Percentiles rank a stretch among this genome's conserved stretches.
phyloP scores from a whole-genome alignment of 2,113 vertebrate genomes.

The Romanogobio albipinnatus region DNA sequence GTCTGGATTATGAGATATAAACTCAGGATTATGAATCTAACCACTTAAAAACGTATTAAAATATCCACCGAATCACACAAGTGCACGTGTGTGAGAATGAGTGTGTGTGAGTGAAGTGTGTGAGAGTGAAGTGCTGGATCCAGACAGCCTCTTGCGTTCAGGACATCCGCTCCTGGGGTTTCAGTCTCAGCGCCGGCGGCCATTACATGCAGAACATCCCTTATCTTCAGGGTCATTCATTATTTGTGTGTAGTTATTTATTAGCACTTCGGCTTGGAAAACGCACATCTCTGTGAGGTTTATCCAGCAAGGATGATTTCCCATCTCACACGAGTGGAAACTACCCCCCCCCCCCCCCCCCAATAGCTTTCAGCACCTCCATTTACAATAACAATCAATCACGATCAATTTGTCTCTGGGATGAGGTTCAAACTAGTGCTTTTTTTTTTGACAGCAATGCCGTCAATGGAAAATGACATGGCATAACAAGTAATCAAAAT shows the following conservation, averaged over 20 bases:
- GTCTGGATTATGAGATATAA: too few relatives aligned
- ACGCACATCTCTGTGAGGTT: conserved; percentile 3
- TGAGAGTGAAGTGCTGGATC: background rate
- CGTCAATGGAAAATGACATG: conserved; percentile 16
- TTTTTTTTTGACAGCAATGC: conserved; percentile 17
- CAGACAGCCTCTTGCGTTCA: background rate
- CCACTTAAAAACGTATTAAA: background rate
- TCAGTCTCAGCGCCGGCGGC: background rate
- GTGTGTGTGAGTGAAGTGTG: too few relatives aligned
- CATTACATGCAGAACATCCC: background rate
- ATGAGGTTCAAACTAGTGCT: conserved; percentile 14
- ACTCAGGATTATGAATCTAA: background rate
- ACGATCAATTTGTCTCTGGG: conserved; percentile 34
- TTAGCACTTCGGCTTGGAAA: conserved; percentile 13
- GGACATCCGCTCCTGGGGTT: background rate
- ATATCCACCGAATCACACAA: background rate
- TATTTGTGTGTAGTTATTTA: conserved; percentile 12
- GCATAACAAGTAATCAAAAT: conserved; percentile 39
- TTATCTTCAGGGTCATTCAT: conserved; percentile 4
- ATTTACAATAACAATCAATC: conserved; percentile 33
- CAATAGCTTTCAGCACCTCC: background rate
- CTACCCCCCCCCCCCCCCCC: background rate
- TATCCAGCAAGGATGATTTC: conserved; percentile 20
- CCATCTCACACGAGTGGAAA: background rate
- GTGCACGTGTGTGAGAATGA: background rate